phyloP scores from a whole-genome alignment of 2,888 invertebrate species.

The Clostera curtula region DNA sequence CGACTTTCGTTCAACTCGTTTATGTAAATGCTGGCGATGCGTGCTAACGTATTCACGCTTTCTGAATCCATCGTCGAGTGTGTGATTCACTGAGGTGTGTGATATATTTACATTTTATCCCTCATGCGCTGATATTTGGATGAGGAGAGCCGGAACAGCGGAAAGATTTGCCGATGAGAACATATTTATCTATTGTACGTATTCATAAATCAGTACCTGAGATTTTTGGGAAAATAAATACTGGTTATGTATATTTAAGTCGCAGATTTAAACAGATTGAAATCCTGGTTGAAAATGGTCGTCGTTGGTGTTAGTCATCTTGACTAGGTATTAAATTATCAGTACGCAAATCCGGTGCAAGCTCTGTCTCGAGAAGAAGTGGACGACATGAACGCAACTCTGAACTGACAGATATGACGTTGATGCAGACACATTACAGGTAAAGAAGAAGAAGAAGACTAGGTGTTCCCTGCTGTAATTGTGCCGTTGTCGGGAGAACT shows the following conservation, averaged over 20 bases:
- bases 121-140: conserved; percentile 24
- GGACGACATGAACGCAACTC: too few species aligned
- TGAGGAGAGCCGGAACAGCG: conserved; percentile 20
- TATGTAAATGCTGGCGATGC: conserved; percentile 41
- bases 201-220: neutral
- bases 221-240: neutral
- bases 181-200: conserved; percentile 5
- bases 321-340: too few species aligned
- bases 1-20: conserved; percentile 19
- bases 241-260: too few species aligned
- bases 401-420: too few species aligned
- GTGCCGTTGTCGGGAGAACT: conserved; percentile 70
- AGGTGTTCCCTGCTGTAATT: conserved; percentile 88
- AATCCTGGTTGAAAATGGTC: too few species aligned
- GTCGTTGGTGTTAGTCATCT: too few species aligned
- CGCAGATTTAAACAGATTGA: too few species aligned
- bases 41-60: conserved; percentile 41
- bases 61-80: conserved; percentile 39
- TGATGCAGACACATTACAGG: conserved; percentile 97
- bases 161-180: conserved; percentile 16
- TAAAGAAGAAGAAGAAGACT: conserved; percentile 95
- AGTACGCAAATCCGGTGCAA: too few species aligned
- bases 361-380: too few species aligned
- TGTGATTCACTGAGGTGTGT: conserved; percentile 37
- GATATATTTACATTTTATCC: conserved; percentile 38